These are phyloP conservation scores for Thaumetopoea pityocampa DNA, from an alignment of 1,140 invertebrate species.

Conservation along the genomic window DNA sequence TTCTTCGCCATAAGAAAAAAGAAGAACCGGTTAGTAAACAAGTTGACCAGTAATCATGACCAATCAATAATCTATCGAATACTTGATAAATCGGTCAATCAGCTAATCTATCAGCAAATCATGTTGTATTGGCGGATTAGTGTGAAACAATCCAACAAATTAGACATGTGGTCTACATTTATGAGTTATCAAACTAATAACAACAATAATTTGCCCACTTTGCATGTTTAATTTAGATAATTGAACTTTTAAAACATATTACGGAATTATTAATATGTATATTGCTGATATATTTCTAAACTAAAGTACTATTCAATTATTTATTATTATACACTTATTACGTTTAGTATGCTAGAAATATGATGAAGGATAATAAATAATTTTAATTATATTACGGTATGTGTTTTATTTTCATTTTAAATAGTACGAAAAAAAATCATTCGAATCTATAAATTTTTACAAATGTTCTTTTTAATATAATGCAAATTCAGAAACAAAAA, in stretches of 20 bases:
- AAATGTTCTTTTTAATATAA: not conserved
- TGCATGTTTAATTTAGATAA: conserved; percentile 69
- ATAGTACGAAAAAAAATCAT: not conserved
- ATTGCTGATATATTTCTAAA: conserved; percentile 73
- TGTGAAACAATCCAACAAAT: no score
- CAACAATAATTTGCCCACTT: conserved; percentile 71
- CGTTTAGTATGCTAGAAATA: conserved; percentile 78
- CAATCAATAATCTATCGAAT: no score
- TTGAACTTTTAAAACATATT: conserved; percentile 59
- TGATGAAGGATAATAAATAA: conserved; percentile 78
- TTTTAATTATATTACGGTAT: conserved; percentile 76
- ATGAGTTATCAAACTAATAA: conserved; percentile 66
- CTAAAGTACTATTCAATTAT: conserved; percentile 77
- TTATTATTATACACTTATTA: conserved; percentile 78
- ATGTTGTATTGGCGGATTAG: no score
- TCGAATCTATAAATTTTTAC: not conserved
- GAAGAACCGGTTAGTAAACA: no score
- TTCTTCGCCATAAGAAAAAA: no score
- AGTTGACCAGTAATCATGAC: no score
- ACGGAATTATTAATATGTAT: conserved; percentile 68
- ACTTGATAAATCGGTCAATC: no score
- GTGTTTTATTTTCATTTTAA: conserved; percentile 52
- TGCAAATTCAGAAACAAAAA: not conserved
- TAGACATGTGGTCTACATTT: no score
- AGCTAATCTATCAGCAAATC: no score